Evolutionary conservation across 1,140 invertebrate species (phyloP), one percentile per base, ranked within the genome.

Genomic region (Papilio helenus): DNA sequence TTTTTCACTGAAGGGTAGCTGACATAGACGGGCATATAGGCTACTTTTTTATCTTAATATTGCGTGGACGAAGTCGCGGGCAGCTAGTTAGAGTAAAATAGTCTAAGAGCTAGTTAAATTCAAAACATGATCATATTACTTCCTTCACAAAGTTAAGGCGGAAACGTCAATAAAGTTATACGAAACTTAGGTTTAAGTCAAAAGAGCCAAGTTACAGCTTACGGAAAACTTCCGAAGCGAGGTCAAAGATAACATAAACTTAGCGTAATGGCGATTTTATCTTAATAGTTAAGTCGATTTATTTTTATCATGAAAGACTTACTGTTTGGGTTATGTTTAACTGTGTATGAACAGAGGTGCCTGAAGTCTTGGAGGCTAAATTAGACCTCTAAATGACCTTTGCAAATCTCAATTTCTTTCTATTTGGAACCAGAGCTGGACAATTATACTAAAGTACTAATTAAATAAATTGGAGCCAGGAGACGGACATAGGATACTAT

Each of bases 281-380:
- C 61, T 29, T 29, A 68, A 68, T 68, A 29, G 61, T 68, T 68
- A 29, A 68, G 61, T 68, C 26, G 16, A 34, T 68, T 68, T 68
- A 29, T 68, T 68, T 29, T 16, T 61, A 68, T 68, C 26, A 29
- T 68, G 61, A 29, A 68, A 68, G 58, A 14, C 58, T 18, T 10
- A 26, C 2, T 26, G 61, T 68, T 34, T 29, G 4, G 12, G 23
- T 29, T 39, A 39, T 58, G n/a, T 20, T 34, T 7, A 34, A 29
- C 14, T 68, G 14, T 29, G 12, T 34, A 4, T 61, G 20, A 12
- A 65, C 61, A 26, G 23, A 29, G 14, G 61, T 26, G 26, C 26
- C 2, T 68, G 16, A 18, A 5, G 12, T 3, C 5, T 55, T 2
- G 10, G n/a, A 65, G 58, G 58, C 23, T 58, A 9, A 23, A 29